Conservation (phyloP, 2,888 invertebrate species). For the Philhelius pedissequus region DNA sequence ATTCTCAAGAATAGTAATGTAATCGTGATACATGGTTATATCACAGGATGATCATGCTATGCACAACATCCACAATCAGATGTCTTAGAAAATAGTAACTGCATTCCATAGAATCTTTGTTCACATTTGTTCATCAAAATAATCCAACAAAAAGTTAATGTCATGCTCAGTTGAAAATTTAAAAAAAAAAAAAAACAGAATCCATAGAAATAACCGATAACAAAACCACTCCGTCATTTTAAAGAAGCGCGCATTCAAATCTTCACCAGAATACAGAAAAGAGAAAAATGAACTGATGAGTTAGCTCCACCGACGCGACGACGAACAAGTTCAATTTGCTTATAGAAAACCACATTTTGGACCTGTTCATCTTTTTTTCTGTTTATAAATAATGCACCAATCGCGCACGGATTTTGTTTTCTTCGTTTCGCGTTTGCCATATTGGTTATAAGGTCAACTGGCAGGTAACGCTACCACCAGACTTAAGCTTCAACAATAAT, state of each 20-base stretch:
- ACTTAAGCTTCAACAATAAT: background rate
- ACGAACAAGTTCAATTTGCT: constrained; percentile 53
- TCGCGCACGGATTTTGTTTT: constrained; percentile 34
- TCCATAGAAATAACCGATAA: constrained; percentile 7
- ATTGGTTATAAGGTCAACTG: constrained; percentile 59
- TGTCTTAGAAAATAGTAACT: constrained; percentile 17
- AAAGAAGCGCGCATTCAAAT: constrained; percentile 52
- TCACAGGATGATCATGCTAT: background rate
- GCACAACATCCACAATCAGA: constrained; percentile 1
- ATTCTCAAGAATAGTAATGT: background rate
- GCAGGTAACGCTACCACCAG: constrained; percentile 15
- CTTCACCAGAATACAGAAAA: no score
- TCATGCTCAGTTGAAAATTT: constrained; percentile 24
- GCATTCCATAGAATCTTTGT: constrained; percentile 36
- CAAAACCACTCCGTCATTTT: constrained; percentile 23
- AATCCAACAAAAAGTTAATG: constrained; percentile 36
- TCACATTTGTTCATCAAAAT: constrained; percentile 31
- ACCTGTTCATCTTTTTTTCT: constrained; percentile 52
- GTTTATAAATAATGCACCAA: background rate
- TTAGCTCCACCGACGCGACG: constrained; percentile 1
- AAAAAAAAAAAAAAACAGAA: constrained; percentile 7
- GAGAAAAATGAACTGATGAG: background rate
- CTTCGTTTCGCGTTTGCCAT: constrained; percentile 51
- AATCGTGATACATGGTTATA: background rate
- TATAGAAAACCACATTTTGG: constrained; percentile 41